Base-by-base conservation (phyloP, 2,113 vertebrate genomes). In the Phaetusa simplex region DNA sequence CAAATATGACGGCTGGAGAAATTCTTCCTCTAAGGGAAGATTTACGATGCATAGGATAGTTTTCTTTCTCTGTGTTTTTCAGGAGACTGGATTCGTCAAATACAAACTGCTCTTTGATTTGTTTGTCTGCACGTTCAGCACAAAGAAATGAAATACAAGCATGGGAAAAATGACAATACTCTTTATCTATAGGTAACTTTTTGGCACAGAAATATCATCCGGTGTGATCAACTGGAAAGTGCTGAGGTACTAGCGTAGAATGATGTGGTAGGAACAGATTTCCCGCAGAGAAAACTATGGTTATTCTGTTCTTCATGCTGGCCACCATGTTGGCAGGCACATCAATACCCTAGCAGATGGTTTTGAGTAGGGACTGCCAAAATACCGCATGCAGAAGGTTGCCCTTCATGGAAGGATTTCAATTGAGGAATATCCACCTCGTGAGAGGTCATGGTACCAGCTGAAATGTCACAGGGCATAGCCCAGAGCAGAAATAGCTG, bases 171-270 rank as follows among this genome's bases (percentile, higher is more conserved):
- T 26, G n/a, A 87, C 65, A 91, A 76, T 52, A 40, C 7, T 69
- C 12, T 47, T 86, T 67, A 94, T 49, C 71, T 73, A 10, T 1
- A 83, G 47, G 61, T 94, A 78, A 80, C 49, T 77, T 90, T 38
- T 70, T 95, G 95, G 79, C 83, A 95, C 64, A 76, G 64, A 94
- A 91, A 55, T 43, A 90, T 80, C 61, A 95, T 62, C 69, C 2
- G 5, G 24, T 84, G 79, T 72, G 58, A 92, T 80, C 47, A 86
- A 8, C 62, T 96, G 76, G 38, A 88, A 95, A 95, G 61, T 58
- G 81, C 65, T 82, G 91, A 93, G 58, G 66, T 78, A 82, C 45
- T 49, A 80, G 8, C 26, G 34, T 3, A 65, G 86, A 80, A 84
- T 13, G 50, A 86, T 59, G 47, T n/a, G 56, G 58, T 21, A 80